phyloP scores from a whole-genome alignment of 2,113 vertebrate genomes.

The Nannospalax galili region DNA sequence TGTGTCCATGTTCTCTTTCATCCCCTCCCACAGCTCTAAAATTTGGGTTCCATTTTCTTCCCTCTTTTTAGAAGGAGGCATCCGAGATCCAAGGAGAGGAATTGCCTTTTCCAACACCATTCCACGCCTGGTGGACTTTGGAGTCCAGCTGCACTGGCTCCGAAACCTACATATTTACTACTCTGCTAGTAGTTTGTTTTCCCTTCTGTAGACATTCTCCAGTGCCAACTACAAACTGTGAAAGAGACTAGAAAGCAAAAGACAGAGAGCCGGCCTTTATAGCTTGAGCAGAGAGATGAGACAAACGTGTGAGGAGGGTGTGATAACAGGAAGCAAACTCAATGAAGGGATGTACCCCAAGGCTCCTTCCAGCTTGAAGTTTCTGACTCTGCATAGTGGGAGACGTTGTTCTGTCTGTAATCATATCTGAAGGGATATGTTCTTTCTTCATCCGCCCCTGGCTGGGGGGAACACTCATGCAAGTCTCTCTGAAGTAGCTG shows the following conservation, averaged over 20 bases:
- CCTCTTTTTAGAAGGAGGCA: neutral
- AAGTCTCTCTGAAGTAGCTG: neutral
- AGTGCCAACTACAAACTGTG: neutral
- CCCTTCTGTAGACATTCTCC: neutral
- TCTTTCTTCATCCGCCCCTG: neutral
- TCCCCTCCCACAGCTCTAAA: neutral
- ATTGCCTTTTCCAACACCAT: neutral
- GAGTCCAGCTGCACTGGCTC: neutral
- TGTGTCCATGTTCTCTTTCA: neutral
- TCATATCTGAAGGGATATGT: neutral
- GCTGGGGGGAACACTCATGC: accelerated
- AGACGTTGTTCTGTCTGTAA: neutral
- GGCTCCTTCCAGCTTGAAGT: neutral
- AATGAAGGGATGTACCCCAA: neutral
- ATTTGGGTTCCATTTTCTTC: neutral
- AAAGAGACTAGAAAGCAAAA: constrained; percentile 2
- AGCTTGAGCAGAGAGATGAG: neutral
- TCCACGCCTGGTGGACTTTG: accelerated
- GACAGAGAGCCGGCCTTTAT: neutral
- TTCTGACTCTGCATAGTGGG: neutral
- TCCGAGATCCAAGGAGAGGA: neutral
- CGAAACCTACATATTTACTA: neutral
- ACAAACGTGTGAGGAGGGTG: neutral
- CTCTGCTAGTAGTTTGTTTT: neutral
- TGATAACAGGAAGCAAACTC: neutral